phyloP scores from a whole-genome alignment of 1,140 invertebrate genomes.

The Idris sp. region DNA sequence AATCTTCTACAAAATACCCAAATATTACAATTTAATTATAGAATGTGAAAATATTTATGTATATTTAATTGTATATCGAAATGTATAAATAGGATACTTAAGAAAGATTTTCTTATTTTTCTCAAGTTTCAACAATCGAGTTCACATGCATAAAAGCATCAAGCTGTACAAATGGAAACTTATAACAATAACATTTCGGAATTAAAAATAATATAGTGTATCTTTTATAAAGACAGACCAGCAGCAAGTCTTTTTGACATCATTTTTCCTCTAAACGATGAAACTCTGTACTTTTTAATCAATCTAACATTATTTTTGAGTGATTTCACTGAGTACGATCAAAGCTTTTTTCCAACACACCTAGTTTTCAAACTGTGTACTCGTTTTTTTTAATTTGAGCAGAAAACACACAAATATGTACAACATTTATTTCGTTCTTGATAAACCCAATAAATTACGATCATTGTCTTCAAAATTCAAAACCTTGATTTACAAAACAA shows the following conservation, averaged over 20 bases:
- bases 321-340: conserved; percentile 34
- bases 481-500: too few relatives aligned
- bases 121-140: conserved; percentile 37
- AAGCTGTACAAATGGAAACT: conserved; percentile 51
- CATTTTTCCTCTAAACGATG: conserved; percentile 32
- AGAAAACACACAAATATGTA: conserved; percentile 48
- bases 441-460: conserved; percentile 11
- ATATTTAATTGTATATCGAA: too few relatives aligned
- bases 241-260: conserved; percentile 54
- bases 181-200: conserved; percentile 19
- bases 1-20: too few relatives aligned
- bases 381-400: conserved; percentile 45
- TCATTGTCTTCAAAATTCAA: too few relatives aligned
- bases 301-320: conserved; percentile 35
- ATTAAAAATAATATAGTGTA: conserved; percentile 35
- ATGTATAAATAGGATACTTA: conserved; percentile 42
- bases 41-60: too few relatives aligned
- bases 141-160: conserved; percentile 45
- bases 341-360: conserved; percentile 46
- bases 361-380: conserved; percentile 39
- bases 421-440: conserved; percentile 29
- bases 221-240: conserved; percentile 44
- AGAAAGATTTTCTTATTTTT: conserved; percentile 26
- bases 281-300: conserved; percentile 18
- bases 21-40: too few relatives aligned